These are phyloP conservation scores for Spizaetus ornatus DNA, from an alignment of 2,113 vertebrate genomes.

Conservation along the genomic window DNA sequence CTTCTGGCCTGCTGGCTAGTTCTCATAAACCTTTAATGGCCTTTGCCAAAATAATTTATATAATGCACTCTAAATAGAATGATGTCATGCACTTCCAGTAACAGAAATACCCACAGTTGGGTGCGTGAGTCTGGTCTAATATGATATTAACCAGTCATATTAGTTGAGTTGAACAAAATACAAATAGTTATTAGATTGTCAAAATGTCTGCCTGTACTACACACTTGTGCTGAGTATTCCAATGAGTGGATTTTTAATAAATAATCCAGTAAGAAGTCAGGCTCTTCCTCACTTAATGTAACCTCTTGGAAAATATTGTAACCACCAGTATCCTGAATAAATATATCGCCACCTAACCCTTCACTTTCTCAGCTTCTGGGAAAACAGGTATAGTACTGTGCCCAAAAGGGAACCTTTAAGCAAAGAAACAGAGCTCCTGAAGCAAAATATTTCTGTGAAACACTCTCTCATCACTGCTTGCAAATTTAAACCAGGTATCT, in stretches of 20 bases:
- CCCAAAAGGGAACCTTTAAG: background rate
- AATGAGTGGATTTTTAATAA: background rate
- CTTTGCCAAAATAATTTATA: constrained; percentile 58
- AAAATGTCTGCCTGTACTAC: background rate
- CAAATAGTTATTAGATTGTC: background rate
- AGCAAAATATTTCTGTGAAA: background rate
- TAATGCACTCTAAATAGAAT: constrained; percentile 39
- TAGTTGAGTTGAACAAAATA: background rate
- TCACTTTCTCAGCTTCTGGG: background rate
- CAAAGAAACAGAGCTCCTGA: background rate
- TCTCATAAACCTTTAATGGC: constrained; percentile 41
- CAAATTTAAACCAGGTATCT: background rate
- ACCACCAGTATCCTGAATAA: background rate
- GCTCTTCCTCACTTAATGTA: background rate
- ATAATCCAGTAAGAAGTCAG: background rate
- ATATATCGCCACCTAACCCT: background rate
- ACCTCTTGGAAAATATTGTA: background rate
- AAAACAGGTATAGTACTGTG: background rate
- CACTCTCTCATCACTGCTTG: background rate
- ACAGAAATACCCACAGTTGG: background rate
- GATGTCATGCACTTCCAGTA: constrained; percentile 35
- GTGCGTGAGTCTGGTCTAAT: background rate
- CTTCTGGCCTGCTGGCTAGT: constrained; percentile 39
- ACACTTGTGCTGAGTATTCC: background rate
- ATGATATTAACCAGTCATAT: background rate